Base-by-base conservation (phyloP, 2,113 vertebrate species). In the Mustela lutreola region DNA sequence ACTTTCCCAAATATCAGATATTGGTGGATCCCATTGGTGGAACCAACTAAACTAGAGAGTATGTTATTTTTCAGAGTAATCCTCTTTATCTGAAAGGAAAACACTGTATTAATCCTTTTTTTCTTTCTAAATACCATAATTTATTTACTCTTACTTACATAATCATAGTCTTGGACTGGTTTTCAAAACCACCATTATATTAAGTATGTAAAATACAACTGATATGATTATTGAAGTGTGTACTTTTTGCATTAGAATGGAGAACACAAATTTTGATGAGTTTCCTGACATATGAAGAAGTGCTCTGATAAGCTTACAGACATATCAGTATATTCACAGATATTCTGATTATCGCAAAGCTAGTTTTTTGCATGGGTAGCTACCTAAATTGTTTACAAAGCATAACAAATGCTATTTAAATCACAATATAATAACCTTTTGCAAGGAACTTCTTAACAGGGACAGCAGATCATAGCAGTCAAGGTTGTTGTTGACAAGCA, bases 181-280 rank as follows among this genome's bases (percentile, higher is more conserved):
- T 91, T 95, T 93, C 94, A 36, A 95, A 98, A 86, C 33, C 21
- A 71, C 50, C 28, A 65, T 93, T 96, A 70, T 80, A n/a, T 67
- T 83, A 92, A 79, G 33, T 70, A 62, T 91, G 15, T 91, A 97
- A 89, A 84, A 31, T 56, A 48, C 39, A 96, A 62, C 18, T 60
- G 24, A 93, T 48, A 2, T 53, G 85, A 91, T 91, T 81, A 60
- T 94, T 33, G n/a, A 88, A 78, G 94, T 75, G 19, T 73, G 45
- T 93, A 53, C 33, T 26, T 93, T 96, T 93, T 85, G 36, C 58
- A n/a, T 92, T 95, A 86, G 45, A 84, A 73, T 71, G 62, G 31
- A 91, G 70, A 92, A 87, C 42, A 89, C 24, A 50, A 36, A 81
- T 85, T 91, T 82, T 73, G 60, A 45, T 80, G 82, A 76, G 42